These are phyloP conservation scores for Tenualosa ilisha DNA, from an alignment of 2,797 vertebrate species.

Conservation along the genomic window DNA sequence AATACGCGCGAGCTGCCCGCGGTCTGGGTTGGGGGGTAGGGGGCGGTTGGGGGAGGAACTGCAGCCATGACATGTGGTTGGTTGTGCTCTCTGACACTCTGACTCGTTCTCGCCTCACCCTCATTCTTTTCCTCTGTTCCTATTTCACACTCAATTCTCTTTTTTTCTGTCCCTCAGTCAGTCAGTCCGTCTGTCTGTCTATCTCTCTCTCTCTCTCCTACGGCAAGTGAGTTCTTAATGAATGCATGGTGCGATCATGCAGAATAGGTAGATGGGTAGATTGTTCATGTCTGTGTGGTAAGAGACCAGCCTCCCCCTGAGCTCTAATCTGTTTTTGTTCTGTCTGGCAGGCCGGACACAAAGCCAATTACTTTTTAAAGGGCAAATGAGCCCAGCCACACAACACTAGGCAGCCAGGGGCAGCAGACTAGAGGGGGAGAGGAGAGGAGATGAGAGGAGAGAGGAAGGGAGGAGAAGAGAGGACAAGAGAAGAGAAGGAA, in stretches of 20 bases:
- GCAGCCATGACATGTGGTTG: constrained; percentile 17
- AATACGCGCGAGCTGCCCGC: background rate
- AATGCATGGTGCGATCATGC: constrained; percentile 8
- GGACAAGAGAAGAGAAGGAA: constrained; percentile 53
- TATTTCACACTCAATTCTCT: background rate
- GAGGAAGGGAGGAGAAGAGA: background rate
- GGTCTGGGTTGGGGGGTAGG: background rate
- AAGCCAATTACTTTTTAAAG: constrained; percentile 79
- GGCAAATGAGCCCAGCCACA: constrained; percentile 62
- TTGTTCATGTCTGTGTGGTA: constrained; percentile 48
- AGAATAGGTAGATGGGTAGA: constrained; percentile 31
- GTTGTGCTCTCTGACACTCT: constrained; percentile 13
- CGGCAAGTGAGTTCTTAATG: background rate
- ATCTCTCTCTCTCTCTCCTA: background rate
- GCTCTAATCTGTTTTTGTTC: constrained; percentile 76
- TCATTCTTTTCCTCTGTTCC: background rate
- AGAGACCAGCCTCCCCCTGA: constrained; percentile 53
- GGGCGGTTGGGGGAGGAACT: constrained; percentile 26
- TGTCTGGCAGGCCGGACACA: constrained; percentile 73
- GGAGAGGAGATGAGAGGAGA: constrained; percentile 39
- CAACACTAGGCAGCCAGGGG: background rate
- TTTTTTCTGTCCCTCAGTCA: background rate
- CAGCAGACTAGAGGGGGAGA: constrained; percentile 55
- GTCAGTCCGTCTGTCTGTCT: background rate
- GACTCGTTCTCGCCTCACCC: background rate